phyloP scores from a whole-genome alignment of 2,888 invertebrate species.

The Cyclophora punctaria region DNA sequence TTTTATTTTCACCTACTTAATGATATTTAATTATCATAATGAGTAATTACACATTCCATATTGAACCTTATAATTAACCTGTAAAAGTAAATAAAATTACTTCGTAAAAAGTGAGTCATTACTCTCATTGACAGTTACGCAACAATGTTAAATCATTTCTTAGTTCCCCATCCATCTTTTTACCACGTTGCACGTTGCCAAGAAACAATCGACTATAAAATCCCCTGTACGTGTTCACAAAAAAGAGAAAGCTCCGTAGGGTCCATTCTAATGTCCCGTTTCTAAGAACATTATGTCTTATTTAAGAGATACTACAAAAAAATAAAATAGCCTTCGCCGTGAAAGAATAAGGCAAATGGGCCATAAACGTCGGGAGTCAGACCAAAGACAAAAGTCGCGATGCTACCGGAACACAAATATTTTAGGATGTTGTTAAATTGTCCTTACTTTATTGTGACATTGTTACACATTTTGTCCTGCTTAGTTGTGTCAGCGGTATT shows the following conservation, averaged over 20 bases:
- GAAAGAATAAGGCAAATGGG: conserved; percentile 63
- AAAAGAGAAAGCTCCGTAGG: conserved; percentile 60
- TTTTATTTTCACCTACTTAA: too few relatives aligned
- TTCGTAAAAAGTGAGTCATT: too few relatives aligned
- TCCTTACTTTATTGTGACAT: conserved; percentile 61
- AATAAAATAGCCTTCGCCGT: conserved; percentile 55
- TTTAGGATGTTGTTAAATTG: conserved; percentile 57
- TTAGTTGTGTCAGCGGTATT: conserved; percentile 60
- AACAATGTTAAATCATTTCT: not conserved
- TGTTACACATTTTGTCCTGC: conserved; percentile 58
- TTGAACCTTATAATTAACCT: too few relatives aligned
- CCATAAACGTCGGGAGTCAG: conserved; percentile 49
- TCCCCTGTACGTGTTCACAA: conserved; percentile 63
- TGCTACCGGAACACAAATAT: conserved; percentile 60
- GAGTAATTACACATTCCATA: too few relatives aligned
- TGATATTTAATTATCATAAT: too few relatives aligned
- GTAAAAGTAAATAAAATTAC: too few relatives aligned
- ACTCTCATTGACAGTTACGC: too few relatives aligned
- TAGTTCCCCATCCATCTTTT: conserved; percentile 23
- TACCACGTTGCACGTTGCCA: conserved; percentile 36
- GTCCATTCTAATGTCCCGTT: conserved; percentile 66
- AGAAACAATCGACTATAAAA: conserved; percentile 72
- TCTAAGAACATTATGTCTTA: conserved; percentile 73
- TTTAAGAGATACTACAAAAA: conserved; percentile 64
- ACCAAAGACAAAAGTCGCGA: conserved; percentile 58